These are phyloP conservation scores for Rhinella marina DNA, from an alignment of 2,797 vertebrate genomes.

Conservation along the genomic window DNA sequence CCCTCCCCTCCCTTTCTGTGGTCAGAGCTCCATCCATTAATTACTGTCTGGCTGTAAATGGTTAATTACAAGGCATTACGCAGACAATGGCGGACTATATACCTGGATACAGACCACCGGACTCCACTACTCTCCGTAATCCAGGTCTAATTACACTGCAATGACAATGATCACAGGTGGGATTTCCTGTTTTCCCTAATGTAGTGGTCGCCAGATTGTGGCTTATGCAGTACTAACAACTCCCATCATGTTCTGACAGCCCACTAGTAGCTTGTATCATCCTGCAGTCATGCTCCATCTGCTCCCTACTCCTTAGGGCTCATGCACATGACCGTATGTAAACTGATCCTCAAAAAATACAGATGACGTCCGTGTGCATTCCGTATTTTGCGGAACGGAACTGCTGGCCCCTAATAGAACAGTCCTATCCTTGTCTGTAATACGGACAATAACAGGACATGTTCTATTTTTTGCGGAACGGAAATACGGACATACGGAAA, in stretches of 20 bases:
- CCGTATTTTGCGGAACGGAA: too few relatives aligned
- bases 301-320: not conserved
- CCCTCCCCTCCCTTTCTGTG: not conserved
- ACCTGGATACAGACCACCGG: not conserved
- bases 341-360: too few relatives aligned
- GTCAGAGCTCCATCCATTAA: not conserved
- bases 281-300: not conserved
- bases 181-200: not conserved
- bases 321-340: too few relatives aligned
- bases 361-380: too few relatives aligned
- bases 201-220: not conserved
- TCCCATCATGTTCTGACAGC: not conserved
- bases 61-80: constrained; percentile 25
- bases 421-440: too few relatives aligned
- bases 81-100: not conserved
- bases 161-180: not conserved
- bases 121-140: not conserved
- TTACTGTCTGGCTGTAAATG: not conserved
- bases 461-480: too few relatives aligned
- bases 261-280: too few relatives aligned
- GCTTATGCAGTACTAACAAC: not conserved
- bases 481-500: too few relatives aligned
- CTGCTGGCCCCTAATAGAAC: too few relatives aligned
- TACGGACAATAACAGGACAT: too few relatives aligned
- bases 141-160: not conserved